Percentiles rank a stretch among this genome's conserved stretches.
Evolutionary conservation across 1,140 invertebrate species (phyloP).

Genomic region (Zaprionus inermis): DNA sequence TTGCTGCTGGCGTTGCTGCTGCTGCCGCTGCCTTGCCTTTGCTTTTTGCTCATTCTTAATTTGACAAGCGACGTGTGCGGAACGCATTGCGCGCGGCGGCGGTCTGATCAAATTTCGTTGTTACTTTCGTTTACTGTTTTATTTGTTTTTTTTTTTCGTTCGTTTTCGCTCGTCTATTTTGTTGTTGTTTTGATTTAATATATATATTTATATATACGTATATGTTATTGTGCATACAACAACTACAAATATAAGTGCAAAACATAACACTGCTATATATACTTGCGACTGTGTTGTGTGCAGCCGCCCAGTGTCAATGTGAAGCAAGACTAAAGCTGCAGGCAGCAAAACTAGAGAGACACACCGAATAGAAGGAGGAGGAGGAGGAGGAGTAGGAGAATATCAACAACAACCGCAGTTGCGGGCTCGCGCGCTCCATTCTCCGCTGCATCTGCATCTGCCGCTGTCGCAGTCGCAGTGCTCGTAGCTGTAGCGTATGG

Average conservation of each 20-base stretch:
- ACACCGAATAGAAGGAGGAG: not conserved
- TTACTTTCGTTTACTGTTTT: slow-evolving; percentile 48
- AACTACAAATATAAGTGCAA: not conserved
- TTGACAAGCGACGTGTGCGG: slow-evolving; percentile 72
- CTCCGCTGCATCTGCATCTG: not conserved
- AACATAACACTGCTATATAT: not conserved
- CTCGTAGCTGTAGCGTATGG: slow-evolving; percentile 51
- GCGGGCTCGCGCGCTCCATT: slow-evolving; percentile 19
- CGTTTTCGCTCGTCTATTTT: not conserved
- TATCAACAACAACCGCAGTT: not conserved
- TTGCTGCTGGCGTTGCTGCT: not conserved
- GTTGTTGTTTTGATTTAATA: not conserved
- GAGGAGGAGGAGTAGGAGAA: not conserved
- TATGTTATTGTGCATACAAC: not conserved
- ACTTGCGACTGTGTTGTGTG: not conserved
- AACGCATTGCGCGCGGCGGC: slow-evolving; percentile 52
- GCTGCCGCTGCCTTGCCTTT: slow-evolving; percentile 44
- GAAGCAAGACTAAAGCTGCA: not conserved
- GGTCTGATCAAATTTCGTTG: slow-evolving; percentile 48
- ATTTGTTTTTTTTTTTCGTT: slow-evolving; percentile 27
- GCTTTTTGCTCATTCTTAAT: slow-evolving; percentile 73
- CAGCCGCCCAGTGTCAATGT: not conserved
- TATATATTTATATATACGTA: not conserved
- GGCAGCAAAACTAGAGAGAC: not conserved
- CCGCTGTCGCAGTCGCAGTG: slow-evolving; percentile 2